Percentiles rank a stretch among this genome's conserved stretches.
phyloP scores from a whole-genome alignment of 2,113 vertebrate species.

The Heterocephalus glaber region DNA sequence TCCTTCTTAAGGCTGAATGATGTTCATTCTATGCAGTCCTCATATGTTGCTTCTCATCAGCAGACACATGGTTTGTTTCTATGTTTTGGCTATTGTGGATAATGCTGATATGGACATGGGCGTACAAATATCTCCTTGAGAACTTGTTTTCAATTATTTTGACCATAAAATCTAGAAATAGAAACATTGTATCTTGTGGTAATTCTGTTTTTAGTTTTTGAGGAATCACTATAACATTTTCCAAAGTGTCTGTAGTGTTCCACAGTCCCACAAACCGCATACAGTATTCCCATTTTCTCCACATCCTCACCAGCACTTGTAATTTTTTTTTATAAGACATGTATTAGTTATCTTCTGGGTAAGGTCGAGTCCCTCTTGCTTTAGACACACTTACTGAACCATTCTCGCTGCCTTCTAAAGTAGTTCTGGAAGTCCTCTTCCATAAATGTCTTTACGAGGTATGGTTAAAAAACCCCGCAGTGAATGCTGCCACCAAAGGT shows the following conservation, averaged over 20 bases:
- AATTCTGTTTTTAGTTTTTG: neutral
- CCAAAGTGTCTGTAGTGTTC: neutral
- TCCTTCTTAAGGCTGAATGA: neutral
- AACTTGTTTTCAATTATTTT: neutral
- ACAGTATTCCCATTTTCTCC: neutral
- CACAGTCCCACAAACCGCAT: neutral
- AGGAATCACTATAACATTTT: neutral
- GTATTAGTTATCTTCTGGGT: neutral
- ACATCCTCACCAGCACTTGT: neutral
- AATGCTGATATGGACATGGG: neutral
- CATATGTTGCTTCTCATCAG: neutral
- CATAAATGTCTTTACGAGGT: neutral
- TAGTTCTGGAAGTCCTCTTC: neutral
- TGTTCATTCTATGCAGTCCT: too few species aligned
- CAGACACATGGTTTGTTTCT: neutral
- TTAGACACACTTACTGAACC: neutral
- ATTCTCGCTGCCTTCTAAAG: neutral
- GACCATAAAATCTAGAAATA: neutral
- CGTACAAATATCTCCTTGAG: neutral
- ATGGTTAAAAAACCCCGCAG: neutral
- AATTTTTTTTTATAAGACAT: neutral
- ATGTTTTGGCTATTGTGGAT: neutral
- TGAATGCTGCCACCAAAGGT: neutral
- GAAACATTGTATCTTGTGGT: neutral
- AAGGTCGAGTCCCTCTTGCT: neutral